Base-by-base conservation (phyloP, 2,113 vertebrate species). In the Leucopsar rothschildi region DNA sequence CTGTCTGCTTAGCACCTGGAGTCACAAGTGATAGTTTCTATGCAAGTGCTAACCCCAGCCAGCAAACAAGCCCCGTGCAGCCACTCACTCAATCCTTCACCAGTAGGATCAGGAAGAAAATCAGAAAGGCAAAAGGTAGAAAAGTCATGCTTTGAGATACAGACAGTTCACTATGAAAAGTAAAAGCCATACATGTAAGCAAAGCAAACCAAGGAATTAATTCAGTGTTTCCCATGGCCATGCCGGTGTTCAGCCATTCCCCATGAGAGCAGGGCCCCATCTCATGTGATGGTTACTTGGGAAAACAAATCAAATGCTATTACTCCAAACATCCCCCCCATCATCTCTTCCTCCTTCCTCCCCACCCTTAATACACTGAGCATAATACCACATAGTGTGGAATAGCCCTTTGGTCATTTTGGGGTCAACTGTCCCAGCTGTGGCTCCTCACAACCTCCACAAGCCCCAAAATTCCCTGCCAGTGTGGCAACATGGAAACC, bases 281-380 rank as follows among this genome's bases (percentile, higher is more conserved):
- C 68, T 52, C 10, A 16, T 10, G 4, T n/a, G 45, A 45, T 37
- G 56, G 23, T n/a, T 39, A n/a, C 29, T 40, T 12, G 13, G n/a
- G 29, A 82, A 60, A 16, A n/a, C n/a, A 8, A 52, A 57, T 0
- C 44, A 81, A 57, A 59, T 0, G 0, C 8, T 23, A n/a, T 27
- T 29, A 29, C 12, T 21, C 19, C 33, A 39, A 53, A 66, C 1
- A 6, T 45, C 4, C 7, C 5, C 9, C 27, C 6, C 31, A 52
- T 9, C 18, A 19, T 25, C 20, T 6, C n/a, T 40, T 40, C 21
- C 13, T 68, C 39, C 24, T 60, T 47, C 24, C 47, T 35, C 14
- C 17, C 25, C n/a, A 27, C 14, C 4, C 20, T 75, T 28, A 14
- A 29, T 12, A n/a, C 21, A 47, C 45, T 75, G 39, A 68, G 6